Base-by-base conservation (phyloP, 37 sponge, comb jelly and placozoan species). In the Tethya wilhelma region DNA sequence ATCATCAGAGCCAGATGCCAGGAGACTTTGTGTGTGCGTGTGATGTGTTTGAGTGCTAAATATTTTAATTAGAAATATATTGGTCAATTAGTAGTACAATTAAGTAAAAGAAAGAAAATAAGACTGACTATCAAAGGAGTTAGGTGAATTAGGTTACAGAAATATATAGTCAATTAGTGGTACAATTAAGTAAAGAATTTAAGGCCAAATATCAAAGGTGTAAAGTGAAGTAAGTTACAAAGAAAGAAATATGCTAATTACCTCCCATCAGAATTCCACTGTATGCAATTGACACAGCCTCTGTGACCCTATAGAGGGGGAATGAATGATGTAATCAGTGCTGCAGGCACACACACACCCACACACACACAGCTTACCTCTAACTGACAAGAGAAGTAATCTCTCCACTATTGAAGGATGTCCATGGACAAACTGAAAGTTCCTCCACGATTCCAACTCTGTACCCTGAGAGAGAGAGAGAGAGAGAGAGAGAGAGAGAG, bases 1-100 rank as follows among this genome's bases (percentile, higher is more conserved):
- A 49, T 96, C 96, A 83, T 96, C 96, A 53, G 94, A 93, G 0
- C 96, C 96, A 26, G 96, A 93, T 4, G 88, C 94, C n/a, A 96
- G 70, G 2, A 93, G 49, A 64, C 94, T 95, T 42, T 42, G 38
- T 4, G 34, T 56, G 53, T 30, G 65, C 23, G 67, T 17, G 6
- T 74, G 46, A 5, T 60, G 25, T 25, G 22, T 30, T 42, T 6
- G 36, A 6, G 9, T 14, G 31, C 63, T 36, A 23, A 23, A 4
- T 36, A 80, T 1, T 2, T 2, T 22, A 25, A 19, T 8, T n/a
- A 17, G 34, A 26, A 46, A 20, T 41, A 11, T 20, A 6, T n/a
- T 20, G 22, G n/a, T 22, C 22, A 22, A 60, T 66, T 38, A 56
- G 19, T 28, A 19, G 23, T 7, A 28, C n/a, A n/a, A n/a, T n/a